phyloP scores from a whole-genome alignment of 2,888 invertebrate genomes.

The Catocala nupta region DNA sequence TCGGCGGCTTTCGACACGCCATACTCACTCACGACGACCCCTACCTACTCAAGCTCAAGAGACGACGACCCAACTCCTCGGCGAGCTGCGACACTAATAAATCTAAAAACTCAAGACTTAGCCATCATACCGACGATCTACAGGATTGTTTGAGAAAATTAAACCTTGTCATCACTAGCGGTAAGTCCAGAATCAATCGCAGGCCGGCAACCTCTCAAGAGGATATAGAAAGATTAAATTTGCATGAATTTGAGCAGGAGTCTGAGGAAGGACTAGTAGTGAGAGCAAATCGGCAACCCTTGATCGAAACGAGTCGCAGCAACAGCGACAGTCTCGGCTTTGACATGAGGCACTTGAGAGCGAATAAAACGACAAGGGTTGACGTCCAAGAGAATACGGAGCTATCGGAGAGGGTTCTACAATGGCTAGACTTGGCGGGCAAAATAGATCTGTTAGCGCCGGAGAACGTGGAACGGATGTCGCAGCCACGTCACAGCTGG shows the following conservation, averaged over 20 bases:
- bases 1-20: constrained; percentile 90
- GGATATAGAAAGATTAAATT: constrained; percentile 69
- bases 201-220: constrained; percentile 57
- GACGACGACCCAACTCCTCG: constrained; percentile 73
- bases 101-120: constrained; percentile 63
- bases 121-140: constrained; percentile 62
- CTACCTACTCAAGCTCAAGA: constrained; percentile 67
- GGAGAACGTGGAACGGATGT: constrained; percentile 70
- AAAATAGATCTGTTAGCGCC: constrained; percentile 82
- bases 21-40: constrained; percentile 90
- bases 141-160: constrained; percentile 66
- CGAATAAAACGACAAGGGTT: constrained; percentile 73
- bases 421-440: constrained; percentile 93
- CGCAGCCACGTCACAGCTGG: constrained; percentile 80
- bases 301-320: constrained; percentile 63
- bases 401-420: constrained; percentile 91
- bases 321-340: constrained; percentile 56
- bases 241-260: constrained; percentile 68
- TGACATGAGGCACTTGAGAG: constrained; percentile 73
- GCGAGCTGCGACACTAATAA: constrained; percentile 58
- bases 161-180: constrained; percentile 72
- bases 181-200: constrained; percentile 60
- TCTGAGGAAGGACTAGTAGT: constrained; percentile 70
- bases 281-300: constrained; percentile 66
- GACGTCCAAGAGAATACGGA: constrained; percentile 75